Base-by-base conservation (phyloP, 2,888 invertebrate genomes). In the Ormyrus thymus region DNA sequence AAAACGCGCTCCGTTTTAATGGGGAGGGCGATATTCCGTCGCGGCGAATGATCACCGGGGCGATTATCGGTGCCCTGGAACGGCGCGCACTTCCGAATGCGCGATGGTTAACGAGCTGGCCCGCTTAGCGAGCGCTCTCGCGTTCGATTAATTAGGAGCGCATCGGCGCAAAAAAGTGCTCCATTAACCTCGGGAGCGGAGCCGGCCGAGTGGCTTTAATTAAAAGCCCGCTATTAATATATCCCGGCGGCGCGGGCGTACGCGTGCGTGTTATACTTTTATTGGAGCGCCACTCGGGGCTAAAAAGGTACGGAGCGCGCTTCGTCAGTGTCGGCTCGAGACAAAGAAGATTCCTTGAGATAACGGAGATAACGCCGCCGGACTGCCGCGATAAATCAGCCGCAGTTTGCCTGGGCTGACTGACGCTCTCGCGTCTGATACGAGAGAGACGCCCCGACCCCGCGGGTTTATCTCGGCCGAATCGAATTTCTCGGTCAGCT, bases 351-450 rank as follows among this genome's bases (percentile, higher is more conserved):
- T 72, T 84, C 84, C 84, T 83, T 86, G 86, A 87, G 87, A 88
- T 87, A 87, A 88, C 86, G 85, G 84, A 87, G 87, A 86, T 87
- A 86, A 85, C 83, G 81, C 71, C 82, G 79, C 59, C 51, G 68
- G 79, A 82, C 83, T 84, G 82, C 65, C 81, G 79, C 84, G 84
- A 87, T 86, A 86, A 86, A 87, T 86, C 77, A 81, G 70, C 53
- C 71, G 70, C 15, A 43, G n/a, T 15, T 11, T 43, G 29, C 29
- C n/a, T 10, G 0, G 3, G 45, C 53, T 71, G 65, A 70, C 74
- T 65, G 75, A 56, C 80, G 78, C 79, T 78, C 81, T 56, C 84
- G 79, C 76, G 83, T 29, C 2, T 81, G 83, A 82, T 83, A 81
- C 81, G 50, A 43, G 29, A 29, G 29, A 29, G 29, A 29, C 1